Conservation (phyloP, 2,797 vertebrate genomes). For the Enteromius mattozi region DNA sequence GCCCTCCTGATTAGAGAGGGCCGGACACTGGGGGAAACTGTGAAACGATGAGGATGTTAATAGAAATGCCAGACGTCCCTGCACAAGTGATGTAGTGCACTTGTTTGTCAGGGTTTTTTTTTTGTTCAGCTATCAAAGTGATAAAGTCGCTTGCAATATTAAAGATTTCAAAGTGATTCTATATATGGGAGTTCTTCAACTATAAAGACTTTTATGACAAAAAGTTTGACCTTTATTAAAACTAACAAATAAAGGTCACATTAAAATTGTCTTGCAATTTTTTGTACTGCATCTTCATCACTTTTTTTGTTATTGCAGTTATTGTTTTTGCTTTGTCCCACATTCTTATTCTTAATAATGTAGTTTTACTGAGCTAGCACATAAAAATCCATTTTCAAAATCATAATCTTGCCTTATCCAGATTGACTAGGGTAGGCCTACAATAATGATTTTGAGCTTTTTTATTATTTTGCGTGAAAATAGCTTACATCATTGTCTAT, state of each 20-base stretch:
- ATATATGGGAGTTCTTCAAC: background rate
- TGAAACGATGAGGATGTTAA: slow-evolving; percentile 44
- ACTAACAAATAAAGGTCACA: background rate
- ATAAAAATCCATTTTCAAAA: background rate
- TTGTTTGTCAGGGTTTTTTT: background rate
- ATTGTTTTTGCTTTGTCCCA: background rate
- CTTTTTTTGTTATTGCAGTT: background rate
- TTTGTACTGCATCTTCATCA: background rate
- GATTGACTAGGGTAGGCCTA: background rate
- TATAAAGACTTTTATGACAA: background rate
- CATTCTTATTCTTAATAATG: background rate
- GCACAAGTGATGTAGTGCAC: slow-evolving; percentile 21
- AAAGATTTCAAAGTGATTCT: background rate
- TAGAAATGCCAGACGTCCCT: slow-evolving; percentile 16
- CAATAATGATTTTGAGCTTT: background rate
- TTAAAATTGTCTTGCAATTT: background rate
- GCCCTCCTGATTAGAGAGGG: slow-evolving; percentile 63
- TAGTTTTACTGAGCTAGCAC: background rate
- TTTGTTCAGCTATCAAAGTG: background rate
- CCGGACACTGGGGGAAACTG: slow-evolving; percentile 48
- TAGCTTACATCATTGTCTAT: too few species aligned
- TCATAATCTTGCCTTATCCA: background rate
- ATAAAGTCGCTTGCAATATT: background rate
- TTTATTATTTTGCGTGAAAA: background rate
- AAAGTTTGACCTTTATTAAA: background rate